Conservation (phyloP, 2,797 vertebrate species). For the Melanotaenia parkinsoni region DNA sequence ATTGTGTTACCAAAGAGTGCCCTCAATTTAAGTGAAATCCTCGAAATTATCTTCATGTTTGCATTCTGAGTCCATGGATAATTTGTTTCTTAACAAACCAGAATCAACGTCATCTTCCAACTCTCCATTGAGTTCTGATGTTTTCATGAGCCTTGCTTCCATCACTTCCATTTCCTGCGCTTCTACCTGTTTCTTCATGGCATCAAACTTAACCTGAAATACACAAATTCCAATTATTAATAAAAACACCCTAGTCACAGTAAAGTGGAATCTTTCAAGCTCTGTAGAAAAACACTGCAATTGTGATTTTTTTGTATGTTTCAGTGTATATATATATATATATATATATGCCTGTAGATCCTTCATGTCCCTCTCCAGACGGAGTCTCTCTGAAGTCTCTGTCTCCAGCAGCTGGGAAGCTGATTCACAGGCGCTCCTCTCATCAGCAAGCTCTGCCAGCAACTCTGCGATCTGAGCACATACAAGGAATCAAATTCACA, state of each 20-base stretch:
- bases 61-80: background rate
- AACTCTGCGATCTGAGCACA: constrained; percentile 90
- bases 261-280: background rate
- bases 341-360: constrained; percentile 88
- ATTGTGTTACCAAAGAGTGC: constrained; percentile 13
- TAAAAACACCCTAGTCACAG: background rate
- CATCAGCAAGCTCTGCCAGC: constrained; percentile 93
- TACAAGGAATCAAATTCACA: constrained; percentile 19
- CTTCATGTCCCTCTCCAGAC: constrained; percentile 94
- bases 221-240: constrained; percentile 19
- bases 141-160: constrained; percentile 93
- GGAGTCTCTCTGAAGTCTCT: constrained; percentile 92
- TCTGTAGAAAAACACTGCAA: background rate
- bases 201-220: constrained; percentile 89
- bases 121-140: constrained; percentile 93
- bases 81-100: constrained; percentile 59
- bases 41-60: background rate
- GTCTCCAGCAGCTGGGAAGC: constrained; percentile 94
- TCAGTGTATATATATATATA: background rate
- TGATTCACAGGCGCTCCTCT: constrained; percentile 94
- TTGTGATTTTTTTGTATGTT: constrained; percentile 6
- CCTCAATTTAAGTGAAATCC: background rate
- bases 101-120: constrained; percentile 88
- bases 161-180: constrained; percentile 97
- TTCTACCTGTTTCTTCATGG: constrained; percentile 92